Evolutionary conservation across 2,888 invertebrate species (phyloP), one percentile per base, ranked within the genome.

Genomic region (Atherix ibis): DNA sequence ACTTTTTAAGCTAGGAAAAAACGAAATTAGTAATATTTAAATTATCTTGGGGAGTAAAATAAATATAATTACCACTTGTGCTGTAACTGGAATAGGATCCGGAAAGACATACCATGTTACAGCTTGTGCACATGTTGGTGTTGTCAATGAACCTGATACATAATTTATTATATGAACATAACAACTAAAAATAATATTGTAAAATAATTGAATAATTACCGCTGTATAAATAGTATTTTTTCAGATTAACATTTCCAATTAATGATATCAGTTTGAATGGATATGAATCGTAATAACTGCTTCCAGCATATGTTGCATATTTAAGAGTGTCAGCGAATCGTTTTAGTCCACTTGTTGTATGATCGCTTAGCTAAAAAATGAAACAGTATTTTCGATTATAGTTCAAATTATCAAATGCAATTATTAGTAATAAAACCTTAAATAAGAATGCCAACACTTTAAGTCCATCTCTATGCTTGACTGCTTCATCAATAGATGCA

Each of bases 51-150:
- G n/a, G n/a, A n/a, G n/a, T n/a, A n/a, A 8, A 2, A 14, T 3
- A 12, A n/a, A 10, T 26, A 14, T n/a, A 15, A 44, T 47, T 58
- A 79, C 81, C 68, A 82, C 82, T 51, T 66, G 67, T 27, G 72
- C 71, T 2, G 82, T 78, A 47, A 83, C 67, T 3, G 75, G 71
- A 19, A 81, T 67, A 42, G 78, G 71, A 47, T 73, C 71, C 1
- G 76, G 71, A 59, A 79, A 82, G 32, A 82, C 67, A 31, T 80
- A 72, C 83, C 83, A 83, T 12, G 76, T 80, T 35, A 83, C 79
- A 30, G 73, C 75, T 56, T 83, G 81, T 10, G 73, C 76, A 55
- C 82, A 83, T 4, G 81, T 80, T 0, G 83, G 82, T 1, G 81
- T 81, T 18, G 82, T 83, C 27, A 83, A 61, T 1, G 82, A 83